Conservation (phyloP, 1,140 invertebrate genomes). For the Drosophila ohnishii region DNA sequence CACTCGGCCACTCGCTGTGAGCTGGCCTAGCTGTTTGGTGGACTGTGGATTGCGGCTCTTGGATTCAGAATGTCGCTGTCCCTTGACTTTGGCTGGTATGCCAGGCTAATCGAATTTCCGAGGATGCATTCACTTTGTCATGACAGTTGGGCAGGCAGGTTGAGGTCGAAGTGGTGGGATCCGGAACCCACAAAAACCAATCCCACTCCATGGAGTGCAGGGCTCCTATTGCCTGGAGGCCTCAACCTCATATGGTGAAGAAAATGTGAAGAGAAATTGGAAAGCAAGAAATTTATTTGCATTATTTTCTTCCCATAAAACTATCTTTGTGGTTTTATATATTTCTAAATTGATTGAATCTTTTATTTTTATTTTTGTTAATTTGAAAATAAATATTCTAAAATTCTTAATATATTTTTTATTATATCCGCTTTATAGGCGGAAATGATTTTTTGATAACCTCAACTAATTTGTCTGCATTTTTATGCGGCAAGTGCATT, state of each 20-base stretch:
- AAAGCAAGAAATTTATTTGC: not conserved
- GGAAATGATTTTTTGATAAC: constrained; percentile 4
- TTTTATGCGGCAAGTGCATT: constrained; percentile 38
- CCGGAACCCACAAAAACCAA: constrained; percentile 27
- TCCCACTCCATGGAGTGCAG: constrained; percentile 20
- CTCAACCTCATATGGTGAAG: constrained; percentile 17
- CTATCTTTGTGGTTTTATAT: not conserved
- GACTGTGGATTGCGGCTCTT: constrained; percentile 18
- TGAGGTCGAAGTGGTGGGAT: constrained; percentile 46
- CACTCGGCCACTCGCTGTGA: constrained; percentile 49
- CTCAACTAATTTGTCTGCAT: not conserved
- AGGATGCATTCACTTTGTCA: constrained; percentile 59
- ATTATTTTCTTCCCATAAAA: not conserved
- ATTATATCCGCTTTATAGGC: not conserved
- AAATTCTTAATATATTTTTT: not conserved
- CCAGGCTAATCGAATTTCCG: constrained; percentile 52
- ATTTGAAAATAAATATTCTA: not conserved
- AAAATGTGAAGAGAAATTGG: constrained; percentile 20
- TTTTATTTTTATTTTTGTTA: not conserved
- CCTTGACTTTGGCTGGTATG: constrained; percentile 60
- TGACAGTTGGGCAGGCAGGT: constrained; percentile 49
- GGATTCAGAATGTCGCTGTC: constrained; percentile 69
- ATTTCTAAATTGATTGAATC: not conserved
- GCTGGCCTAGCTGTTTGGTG: constrained; percentile 50
- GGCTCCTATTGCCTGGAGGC: constrained; percentile 14